A percentile compares a stretch with the other conserved stretches of the same genome.
These are phyloP conservation scores for Triplophysa siluroides DNA, from an alignment of 2,113 vertebrate species.

Conservation along the genomic window DNA sequence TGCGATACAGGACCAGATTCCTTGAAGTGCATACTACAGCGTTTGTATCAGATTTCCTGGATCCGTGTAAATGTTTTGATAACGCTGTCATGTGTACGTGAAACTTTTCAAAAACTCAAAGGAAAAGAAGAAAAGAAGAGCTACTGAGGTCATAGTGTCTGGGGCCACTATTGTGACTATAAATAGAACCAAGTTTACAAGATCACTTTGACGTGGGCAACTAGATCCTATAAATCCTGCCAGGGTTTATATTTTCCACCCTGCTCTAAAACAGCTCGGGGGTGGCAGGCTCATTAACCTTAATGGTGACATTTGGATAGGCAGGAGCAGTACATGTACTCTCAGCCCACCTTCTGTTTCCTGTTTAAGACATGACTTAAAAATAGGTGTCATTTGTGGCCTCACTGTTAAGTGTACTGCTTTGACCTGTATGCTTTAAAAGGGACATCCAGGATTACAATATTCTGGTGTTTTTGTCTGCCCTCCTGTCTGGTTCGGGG, in stretches of 20 bases:
- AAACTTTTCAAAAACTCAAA: no score
- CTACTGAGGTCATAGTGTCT: background rate
- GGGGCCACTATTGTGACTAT: constrained; percentile 17
- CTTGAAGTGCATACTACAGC: no score
- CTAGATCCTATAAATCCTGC: constrained; percentile 14
- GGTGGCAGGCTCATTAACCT: constrained; percentile 57
- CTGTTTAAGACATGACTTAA: constrained; percentile 75
- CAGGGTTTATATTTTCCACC: constrained; percentile 43
- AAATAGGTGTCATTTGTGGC: constrained; percentile 71
- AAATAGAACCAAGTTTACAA: constrained; percentile 23
- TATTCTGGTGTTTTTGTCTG: constrained; percentile 55
- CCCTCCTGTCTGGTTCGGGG: constrained; percentile 43
- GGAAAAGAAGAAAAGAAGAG: no score
- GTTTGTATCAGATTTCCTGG: no score
- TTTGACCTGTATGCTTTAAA: background rate
- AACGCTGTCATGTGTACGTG: no score
- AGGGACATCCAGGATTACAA: background rate
- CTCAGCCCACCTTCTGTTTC: constrained; percentile 72
- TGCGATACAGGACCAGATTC: no score
- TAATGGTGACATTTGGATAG: constrained; percentile 64
- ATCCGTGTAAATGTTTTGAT: no score
- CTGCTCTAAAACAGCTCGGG: constrained; percentile 55
- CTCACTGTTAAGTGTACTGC: constrained; percentile 65
- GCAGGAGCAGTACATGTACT: constrained; percentile 69
- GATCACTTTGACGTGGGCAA: background rate